Conservation (phyloP, 2,888 invertebrate species). For the Priocnemis perturbator region DNA sequence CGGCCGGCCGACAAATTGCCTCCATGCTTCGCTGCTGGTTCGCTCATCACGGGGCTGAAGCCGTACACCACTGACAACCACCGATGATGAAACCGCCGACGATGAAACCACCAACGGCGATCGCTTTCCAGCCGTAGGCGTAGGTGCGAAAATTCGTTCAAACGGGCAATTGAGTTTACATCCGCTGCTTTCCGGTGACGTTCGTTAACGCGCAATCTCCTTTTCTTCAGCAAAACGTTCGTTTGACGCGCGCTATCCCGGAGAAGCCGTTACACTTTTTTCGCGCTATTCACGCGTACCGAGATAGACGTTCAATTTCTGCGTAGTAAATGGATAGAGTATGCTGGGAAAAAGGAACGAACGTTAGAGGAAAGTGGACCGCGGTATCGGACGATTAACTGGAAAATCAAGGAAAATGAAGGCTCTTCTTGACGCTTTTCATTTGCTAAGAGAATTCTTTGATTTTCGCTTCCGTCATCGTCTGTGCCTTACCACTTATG, state of each 20-base stretch:
- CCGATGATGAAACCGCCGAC: too few species aligned
- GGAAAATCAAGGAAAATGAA: too few species aligned
- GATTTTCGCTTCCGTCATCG: not conserved
- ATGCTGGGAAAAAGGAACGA: too few species aligned
- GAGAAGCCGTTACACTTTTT: too few species aligned
- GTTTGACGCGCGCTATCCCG: too few species aligned
- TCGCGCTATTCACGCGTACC: not conserved
- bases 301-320: not conserved
- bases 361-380: too few species aligned
- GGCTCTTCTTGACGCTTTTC: too few species aligned
- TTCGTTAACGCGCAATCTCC: slow-evolving; percentile 54
- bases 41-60: too few species aligned
- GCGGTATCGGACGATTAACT: too few species aligned
- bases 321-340: not conserved
- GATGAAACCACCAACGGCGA: not conserved
- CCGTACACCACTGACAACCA: not conserved
- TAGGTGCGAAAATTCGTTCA: slow-evolving; percentile 38
- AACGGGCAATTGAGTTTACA: slow-evolving; percentile 51
- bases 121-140: not conserved
- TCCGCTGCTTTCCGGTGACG: slow-evolving; percentile 44
- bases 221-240: slow-evolving; percentile 11
- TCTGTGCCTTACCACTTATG: not conserved
- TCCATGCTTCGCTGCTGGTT: slow-evolving; percentile 21
- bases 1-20: slow-evolving; percentile 54
- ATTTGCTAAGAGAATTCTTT: too few species aligned